Evolutionary conservation across 2,888 invertebrate genomes (phyloP).

Genomic region (Graphium colonna): DNA sequence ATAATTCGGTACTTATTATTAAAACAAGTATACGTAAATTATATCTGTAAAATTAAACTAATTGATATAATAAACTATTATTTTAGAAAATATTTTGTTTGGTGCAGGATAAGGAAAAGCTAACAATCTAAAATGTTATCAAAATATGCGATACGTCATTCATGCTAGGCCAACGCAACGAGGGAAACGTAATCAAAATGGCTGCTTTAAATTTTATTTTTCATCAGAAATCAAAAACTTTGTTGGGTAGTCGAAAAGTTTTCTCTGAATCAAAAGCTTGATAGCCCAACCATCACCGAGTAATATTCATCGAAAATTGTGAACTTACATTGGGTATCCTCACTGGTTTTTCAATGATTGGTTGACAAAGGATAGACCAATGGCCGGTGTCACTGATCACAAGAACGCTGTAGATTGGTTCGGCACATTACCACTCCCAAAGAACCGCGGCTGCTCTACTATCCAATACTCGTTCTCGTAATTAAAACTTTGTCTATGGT

Average conservation of each 20-base stretch:
- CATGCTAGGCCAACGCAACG: conserved; percentile 53
- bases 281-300: conserved; percentile 45
- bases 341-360: conserved; percentile 93
- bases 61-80: neutral
- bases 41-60: too few relatives aligned
- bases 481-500: conserved; percentile 69
- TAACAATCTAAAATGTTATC: conserved; percentile 26
- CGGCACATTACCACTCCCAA: conserved; percentile 83
- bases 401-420: conserved; percentile 87
- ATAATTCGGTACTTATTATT: too few relatives aligned
- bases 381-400: conserved; percentile 88
- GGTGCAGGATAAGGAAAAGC: neutral
- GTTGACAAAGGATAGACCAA: conserved; percentile 92
- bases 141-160: conserved; percentile 58
- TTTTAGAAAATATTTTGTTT: neutral
- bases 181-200: conserved; percentile 67
- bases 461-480: conserved; percentile 69
- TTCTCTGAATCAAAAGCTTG: conserved; percentile 35
- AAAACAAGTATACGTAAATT: too few relatives aligned
- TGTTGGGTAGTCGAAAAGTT: conserved; percentile 34
- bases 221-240: conserved; percentile 38
- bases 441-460: conserved; percentile 58
- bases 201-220: conserved; percentile 66
- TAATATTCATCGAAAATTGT: conserved; percentile 63
- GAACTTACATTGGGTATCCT: conserved; percentile 75